Evolutionary conservation across 2,113 vertebrate genomes (phyloP), one percentile per base, ranked within the genome.

Genomic region (Coracopsis vasa): DNA sequence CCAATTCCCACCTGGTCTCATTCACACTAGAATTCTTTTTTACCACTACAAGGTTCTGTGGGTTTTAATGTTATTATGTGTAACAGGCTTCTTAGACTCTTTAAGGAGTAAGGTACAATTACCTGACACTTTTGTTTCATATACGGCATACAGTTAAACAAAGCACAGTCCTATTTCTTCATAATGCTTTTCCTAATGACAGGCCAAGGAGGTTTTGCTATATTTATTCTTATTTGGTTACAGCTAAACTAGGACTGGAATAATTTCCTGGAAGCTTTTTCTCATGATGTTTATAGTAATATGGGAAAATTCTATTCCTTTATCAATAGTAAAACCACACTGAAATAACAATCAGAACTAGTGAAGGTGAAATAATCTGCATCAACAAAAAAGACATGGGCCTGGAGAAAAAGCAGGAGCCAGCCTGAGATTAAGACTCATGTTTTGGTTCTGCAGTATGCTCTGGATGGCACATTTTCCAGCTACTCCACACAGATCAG

Each of bases 261-360:
- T 41, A 79, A 78, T 20, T 35, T 71, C 88, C 48, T 90, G 83
- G 89, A 86, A 96, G 91, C 72, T 79, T 94, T 91, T 81, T 89
- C 73, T 75, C 80, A 65, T 35, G 37, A 60, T 7, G 39, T 84
- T 92, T 88, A 80, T 24, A 90, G 53, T 58, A 75, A 93, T 81
- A 80, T 33, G n/a, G 50, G 72, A 56, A 93, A 92, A 96, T 82
- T 61, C 51, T 39, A 39, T 41, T 67, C 41, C 72, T 88, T 78
- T 81, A 79, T 73, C 56, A 87, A 79, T 93, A 93, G 66, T 53
- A 79, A 92, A 94, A 67, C 37, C 2, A 0, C 66, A 78, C 1
- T 72, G 73, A 90, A 94, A 53, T 80, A 86, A 92, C 23, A 81
- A 93, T 86, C 73, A 56, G 45, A 90, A 44, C 48, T 45, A 70